Percentiles rank a stretch among this genome's conserved stretches.
phyloP scores from a whole-genome alignment of 2,797 vertebrate species.

The Microhierax caerulescens region DNA sequence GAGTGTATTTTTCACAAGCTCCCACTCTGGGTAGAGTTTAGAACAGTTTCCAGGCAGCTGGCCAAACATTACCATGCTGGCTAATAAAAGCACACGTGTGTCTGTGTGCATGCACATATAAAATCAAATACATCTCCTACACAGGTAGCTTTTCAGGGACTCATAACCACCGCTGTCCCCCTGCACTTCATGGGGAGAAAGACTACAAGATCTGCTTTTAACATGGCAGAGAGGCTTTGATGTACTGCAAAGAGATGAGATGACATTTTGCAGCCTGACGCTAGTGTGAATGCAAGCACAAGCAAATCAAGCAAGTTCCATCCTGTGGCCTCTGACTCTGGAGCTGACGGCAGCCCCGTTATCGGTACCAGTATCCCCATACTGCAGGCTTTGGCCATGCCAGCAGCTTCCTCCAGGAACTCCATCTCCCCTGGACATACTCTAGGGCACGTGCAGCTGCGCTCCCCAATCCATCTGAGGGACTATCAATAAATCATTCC shows the following conservation, averaged over 20 bases:
- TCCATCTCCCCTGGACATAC: not conserved
- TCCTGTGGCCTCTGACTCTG: not conserved
- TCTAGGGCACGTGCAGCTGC: rapidly evolving
- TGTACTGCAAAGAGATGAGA: not conserved
- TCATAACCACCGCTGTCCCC: not conserved
- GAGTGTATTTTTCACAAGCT: constrained; percentile 29
- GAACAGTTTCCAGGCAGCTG: constrained; percentile 59
- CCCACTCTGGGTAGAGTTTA: constrained; percentile 10
- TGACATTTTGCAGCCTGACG: not conserved
- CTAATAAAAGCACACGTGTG: not conserved
- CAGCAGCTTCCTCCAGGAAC: not conserved
- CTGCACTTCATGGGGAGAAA: not conserved
- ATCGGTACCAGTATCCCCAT: not conserved
- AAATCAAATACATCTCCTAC: not conserved
- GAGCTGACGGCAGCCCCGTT: not conserved
- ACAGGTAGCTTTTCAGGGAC: not conserved
- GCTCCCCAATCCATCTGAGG: not conserved
- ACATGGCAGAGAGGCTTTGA: not conserved
- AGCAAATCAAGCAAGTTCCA: not conserved
- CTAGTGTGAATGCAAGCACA: not conserved
- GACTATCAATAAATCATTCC: not conserved
- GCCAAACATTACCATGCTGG: constrained; percentile 45
- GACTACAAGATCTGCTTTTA: not conserved
- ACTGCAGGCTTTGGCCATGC: not conserved
- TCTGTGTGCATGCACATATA: rapidly evolving